Conservation (phyloP, 2,797 vertebrate genomes). For the Prunella strophiata region DNA sequence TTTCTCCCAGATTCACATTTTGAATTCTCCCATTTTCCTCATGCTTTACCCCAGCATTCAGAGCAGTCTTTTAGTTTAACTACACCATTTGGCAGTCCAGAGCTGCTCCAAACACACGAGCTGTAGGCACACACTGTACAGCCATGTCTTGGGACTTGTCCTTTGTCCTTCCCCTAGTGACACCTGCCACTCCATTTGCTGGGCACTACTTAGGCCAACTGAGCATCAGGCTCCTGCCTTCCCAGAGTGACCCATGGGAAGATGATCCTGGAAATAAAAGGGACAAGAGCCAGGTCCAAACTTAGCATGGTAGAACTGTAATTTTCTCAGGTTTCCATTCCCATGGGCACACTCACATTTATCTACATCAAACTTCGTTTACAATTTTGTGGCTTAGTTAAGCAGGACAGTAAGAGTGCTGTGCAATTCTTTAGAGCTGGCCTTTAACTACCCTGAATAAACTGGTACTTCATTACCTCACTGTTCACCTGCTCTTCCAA, state of each 20-base stretch:
- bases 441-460: neutral
- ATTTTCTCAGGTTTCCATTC: neutral
- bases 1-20: neutral
- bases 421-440: neutral
- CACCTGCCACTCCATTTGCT: neutral
- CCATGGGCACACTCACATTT: neutral
- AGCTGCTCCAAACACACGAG: neutral
- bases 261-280: neutral
- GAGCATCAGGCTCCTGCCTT: neutral
- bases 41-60: neutral
- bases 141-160: accelerated
- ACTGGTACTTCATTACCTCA: conserved; percentile 1
- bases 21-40: neutral
- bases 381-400: neutral
- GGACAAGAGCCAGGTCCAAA: neutral
- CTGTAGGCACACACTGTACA: neutral
- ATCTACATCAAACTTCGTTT: neutral
- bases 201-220: neutral
- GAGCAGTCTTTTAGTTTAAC: neutral
- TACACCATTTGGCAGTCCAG: accelerated
- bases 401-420: neutral
- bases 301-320: neutral
- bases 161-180: neutral
- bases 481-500: conserved; percentile 13
- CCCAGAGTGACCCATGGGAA: neutral